Percentiles rank a stretch among this genome's conserved stretches.
phyloP scores from a whole-genome alignment of 2,888 invertebrate species.

The Tetranychus truncatus region DNA sequence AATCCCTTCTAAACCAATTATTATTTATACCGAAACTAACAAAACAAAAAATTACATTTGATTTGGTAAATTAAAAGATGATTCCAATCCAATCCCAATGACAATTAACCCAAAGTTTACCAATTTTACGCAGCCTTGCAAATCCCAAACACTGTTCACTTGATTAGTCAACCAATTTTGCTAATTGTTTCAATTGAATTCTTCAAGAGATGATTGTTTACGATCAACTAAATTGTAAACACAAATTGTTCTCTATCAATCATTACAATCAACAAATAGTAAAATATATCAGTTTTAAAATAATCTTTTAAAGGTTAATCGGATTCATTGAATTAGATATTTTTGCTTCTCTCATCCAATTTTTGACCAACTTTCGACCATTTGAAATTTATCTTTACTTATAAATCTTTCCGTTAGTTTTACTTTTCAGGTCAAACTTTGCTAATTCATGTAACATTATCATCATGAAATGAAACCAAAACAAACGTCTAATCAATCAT shows the following conservation, averaged over 20 bases:
- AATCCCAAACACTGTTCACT: background rate
- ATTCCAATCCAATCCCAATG: no score
- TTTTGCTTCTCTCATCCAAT: no score
- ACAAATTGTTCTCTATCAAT: background rate
- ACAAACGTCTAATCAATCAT: background rate
- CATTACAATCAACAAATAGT: background rate
- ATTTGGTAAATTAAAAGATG: no score
- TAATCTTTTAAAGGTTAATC: background rate
- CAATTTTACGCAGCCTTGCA: no score
- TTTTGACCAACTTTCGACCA: no score
- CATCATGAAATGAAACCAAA: background rate
- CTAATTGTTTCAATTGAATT: background rate
- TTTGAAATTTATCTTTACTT: no score
- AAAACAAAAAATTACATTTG: no score
- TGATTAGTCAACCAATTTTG: background rate
- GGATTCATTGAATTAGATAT: background rate
- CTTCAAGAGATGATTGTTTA: background rate
- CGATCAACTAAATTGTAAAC: background rate
- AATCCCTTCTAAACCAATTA: no score
- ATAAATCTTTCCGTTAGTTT: background rate
- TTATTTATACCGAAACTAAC: no score
- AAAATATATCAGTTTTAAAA: no score
- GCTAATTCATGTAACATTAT: background rate
- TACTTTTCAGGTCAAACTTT: background rate
- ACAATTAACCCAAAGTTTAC: no score